Evolutionary conservation across 2,113 vertebrate species (phyloP), one percentile per base, ranked within the genome.

Genomic region (Petaurus breviceps): DNA sequence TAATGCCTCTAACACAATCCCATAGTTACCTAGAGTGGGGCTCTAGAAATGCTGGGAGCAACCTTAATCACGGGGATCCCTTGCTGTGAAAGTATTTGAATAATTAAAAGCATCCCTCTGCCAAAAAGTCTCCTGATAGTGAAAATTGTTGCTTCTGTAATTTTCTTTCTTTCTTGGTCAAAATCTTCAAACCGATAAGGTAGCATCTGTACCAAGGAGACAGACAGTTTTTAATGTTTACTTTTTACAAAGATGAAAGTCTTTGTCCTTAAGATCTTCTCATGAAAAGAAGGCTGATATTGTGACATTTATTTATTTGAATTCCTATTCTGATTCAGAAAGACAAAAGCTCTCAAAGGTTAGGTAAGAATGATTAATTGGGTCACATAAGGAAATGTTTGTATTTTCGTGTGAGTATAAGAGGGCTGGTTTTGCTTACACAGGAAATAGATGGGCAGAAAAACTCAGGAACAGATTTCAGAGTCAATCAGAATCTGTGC

Each of bases 51-150:
- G 94, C 95, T 97, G 95, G 94, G 95, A 97, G 98, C 98, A 98
- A 98, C 97, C 95, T 95, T 98, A 97, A 97, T 97, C 97, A 98
- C 96, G 51, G 49, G 12, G 94, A 98, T 94, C 96, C 93, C 98
- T 96, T 96, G 97, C 98, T 98, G 98, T 97, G 98, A 98, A 99
- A 97, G 98, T 98, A 98, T 98, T 95, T 96, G 97, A 98, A 98
- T 98, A 99, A 99, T 98, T 98, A 98, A 98, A 98, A 98, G 97
- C 98, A 98, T 98, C 98, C 97, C 97, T 98, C 97, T 98, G 97
- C 98, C 98, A 98, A 98, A 99, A 97, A 91, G 89, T 92, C 91
- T 92, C 95, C 97, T 94, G 96, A 98, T 95, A 94, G 96, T 97
- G 98, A 98, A 98, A 99, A 98, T 98, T 97, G 96, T 98, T 97